phyloP scores from a whole-genome alignment of 2,113 vertebrate species.

The Phaetusa simplex region DNA sequence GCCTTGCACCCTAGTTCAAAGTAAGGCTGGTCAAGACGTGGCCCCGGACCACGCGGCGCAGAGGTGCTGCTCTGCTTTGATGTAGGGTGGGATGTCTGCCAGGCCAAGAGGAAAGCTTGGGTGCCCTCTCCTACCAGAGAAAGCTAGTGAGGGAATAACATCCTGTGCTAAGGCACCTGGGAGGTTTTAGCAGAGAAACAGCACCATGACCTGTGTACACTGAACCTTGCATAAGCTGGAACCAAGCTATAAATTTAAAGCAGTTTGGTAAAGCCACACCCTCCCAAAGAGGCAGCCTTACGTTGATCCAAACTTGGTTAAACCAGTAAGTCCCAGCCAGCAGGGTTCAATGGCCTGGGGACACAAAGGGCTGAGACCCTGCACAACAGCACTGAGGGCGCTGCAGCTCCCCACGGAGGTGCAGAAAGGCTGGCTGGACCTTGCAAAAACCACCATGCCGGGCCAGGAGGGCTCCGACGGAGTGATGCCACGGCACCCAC shows the following conservation, averaged over 20 bases:
- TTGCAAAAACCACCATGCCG: neutral
- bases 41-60: fast-evolving
- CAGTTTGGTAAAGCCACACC: neutral
- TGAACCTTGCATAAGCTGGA: neutral
- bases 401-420: neutral
- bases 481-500: fast-evolving
- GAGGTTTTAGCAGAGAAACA: neutral
- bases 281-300: neutral
- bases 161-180: neutral
- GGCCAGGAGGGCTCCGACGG: neutral
- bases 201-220: neutral
- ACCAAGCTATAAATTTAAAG: neutral
- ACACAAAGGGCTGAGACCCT: neutral
- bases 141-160: neutral
- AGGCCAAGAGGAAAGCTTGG: neutral
- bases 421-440: neutral
- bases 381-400: neutral
- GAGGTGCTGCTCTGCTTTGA: neutral
- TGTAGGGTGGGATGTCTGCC: neutral
- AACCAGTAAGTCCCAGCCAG: neutral
- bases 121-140: neutral
- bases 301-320: neutral
- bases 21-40: neutral
- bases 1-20: neutral
- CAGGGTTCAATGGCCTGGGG: neutral